Base-by-base conservation (phyloP, 2,113 vertebrate genomes). In the Danionella cerebrum region DNA sequence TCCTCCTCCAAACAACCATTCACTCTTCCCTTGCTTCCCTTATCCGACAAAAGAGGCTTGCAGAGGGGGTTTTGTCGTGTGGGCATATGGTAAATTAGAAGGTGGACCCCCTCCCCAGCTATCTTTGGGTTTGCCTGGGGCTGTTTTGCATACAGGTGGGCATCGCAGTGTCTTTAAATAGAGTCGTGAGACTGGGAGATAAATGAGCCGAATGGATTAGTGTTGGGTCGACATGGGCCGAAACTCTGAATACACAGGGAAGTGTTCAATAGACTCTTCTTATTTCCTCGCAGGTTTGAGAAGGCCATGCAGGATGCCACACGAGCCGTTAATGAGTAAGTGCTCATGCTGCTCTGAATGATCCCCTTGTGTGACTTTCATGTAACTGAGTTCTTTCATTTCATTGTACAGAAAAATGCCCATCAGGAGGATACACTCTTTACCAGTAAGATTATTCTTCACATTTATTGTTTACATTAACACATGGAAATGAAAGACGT, bases 111-210 rank as follows among this genome's bases (percentile, higher is more conserved):
- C 6, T 45, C 67, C 3, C 52, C 51, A n/a, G n/a, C n/a, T n/a
- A n/a, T n/a, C n/a, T n/a, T n/a, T n/a, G n/a, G n/a, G n/a, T 31
- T 18, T 52, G 59, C 11, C 16, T 1, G 1, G 29, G 55, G 54
- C 59, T 60, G 36, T 90, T 96, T 93, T 89, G 85, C 94, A 94
- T 94, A 91, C 91, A 94, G 93, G 91, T 94, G 92, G 90, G 79
- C 81, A 64, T 72, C 24, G 22, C 63, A 71, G 47, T 73, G 65
- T 48, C 36, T 67, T 72, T 71, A 48, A 38, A 42, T 21, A 27
- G 22, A 59, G 22, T 60, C 8, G 33, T 25, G 11, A 62, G 57
- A 31, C 18, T 38, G 10, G 14, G 4, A 38, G 6, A 7, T 57
- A 41, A 68, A 60, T 45, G 13, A 4, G 10, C 21, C 31, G 27